phyloP scores from a whole-genome alignment of 2,888 invertebrate species.

The Drosophila pseudotakahashii region DNA sequence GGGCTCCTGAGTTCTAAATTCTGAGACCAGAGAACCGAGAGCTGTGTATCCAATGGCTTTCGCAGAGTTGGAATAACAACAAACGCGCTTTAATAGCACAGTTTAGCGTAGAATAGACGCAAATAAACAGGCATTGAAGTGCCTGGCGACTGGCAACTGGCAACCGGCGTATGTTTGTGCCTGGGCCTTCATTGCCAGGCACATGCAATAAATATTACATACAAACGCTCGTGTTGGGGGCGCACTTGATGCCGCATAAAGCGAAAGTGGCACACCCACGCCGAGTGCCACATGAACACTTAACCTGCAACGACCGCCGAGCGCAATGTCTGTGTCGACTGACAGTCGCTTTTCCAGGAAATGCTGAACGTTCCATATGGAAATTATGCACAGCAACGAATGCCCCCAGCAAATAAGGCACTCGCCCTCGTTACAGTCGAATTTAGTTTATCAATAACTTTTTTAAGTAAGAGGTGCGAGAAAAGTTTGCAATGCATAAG shows the following conservation, averaged over 20 bases:
- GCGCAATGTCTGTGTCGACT: conserved; percentile 43
- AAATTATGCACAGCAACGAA: conserved; percentile 46
- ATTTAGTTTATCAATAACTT: background rate
- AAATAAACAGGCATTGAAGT: conserved; percentile 76
- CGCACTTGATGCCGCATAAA: conserved; percentile 74
- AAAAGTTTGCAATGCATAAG: too few relatives aligned
- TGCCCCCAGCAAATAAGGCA: conserved; percentile 13
- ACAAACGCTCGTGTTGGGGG: conserved; percentile 48
- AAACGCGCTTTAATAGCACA: conserved; percentile 76
- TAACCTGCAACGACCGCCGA: conserved; percentile 33
- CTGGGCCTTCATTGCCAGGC: conserved; percentile 47
- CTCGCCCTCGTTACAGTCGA: background rate
- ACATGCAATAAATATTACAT: conserved; percentile 48
- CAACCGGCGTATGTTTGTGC: conserved; percentile 31
- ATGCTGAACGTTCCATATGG: conserved; percentile 49
- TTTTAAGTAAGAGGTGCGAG: background rate
- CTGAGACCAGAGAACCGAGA: conserved; percentile 12
- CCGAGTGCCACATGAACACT: conserved; percentile 32
- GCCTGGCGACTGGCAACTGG: conserved; percentile 39
- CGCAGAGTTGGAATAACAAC: conserved; percentile 72
- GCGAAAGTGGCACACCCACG: conserved; percentile 64
- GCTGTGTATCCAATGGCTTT: conserved; percentile 53
- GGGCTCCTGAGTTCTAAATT: background rate
- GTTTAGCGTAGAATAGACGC: conserved; percentile 79
- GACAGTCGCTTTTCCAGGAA: conserved; percentile 55